Evolutionary conservation across 2,113 vertebrate genomes (phyloP).

Genomic region (Ailuropoda melanoleuca): DNA sequence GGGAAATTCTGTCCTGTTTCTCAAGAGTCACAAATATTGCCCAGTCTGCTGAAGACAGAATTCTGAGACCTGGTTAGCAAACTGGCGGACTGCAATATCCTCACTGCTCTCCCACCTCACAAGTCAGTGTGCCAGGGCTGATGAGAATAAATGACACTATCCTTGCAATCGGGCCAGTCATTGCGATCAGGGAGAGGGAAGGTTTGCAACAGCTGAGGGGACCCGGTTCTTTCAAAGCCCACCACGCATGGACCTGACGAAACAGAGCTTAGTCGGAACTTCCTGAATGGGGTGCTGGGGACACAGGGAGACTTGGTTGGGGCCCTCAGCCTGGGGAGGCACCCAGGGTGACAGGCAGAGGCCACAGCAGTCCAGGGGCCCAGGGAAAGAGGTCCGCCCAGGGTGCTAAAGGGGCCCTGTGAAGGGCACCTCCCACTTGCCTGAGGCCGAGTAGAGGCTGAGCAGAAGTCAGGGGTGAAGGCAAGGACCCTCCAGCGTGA

Average conservation of each 20-base stretch:
- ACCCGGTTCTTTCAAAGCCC: not conserved
- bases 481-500: not conserved
- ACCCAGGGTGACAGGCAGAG: not conserved
- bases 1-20: not conserved
- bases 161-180: not conserved
- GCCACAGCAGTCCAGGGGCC: not conserved
- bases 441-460: not conserved
- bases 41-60: not conserved
- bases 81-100: not conserved
- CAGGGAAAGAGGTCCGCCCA: not conserved
- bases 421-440: not conserved
- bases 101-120: not conserved
- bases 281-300: not conserved
- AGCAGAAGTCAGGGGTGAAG: not conserved
- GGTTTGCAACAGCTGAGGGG: not conserved
- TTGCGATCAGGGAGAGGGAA: not conserved
- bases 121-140: not conserved
- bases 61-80: not conserved
- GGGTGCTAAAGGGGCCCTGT: not conserved
- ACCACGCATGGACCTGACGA: no score
- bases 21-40: not conserved
- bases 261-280: not conserved
- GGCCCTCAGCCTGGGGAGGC: not conserved
- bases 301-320: not conserved
- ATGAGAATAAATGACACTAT: not conserved